Base-by-base conservation (phyloP, 2,888 invertebrate genomes). In the Agrilus cyanescens region DNA sequence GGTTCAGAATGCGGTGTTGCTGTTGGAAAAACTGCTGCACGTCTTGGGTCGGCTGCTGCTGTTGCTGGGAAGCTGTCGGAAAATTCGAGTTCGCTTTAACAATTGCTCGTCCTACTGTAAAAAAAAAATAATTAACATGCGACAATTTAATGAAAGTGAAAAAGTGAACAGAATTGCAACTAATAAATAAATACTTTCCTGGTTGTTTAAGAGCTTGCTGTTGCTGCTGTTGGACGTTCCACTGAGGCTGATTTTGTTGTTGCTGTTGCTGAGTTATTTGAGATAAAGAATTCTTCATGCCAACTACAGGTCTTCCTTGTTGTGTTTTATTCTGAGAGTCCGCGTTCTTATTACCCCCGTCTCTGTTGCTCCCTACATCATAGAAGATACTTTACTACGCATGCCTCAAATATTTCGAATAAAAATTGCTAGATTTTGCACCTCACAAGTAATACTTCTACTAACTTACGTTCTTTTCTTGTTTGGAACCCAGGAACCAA, bases 271-370 rank as follows among this genome's bases (percentile, higher is more conserved):
- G 53, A 29, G 50, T 58, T 40, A 53, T 58, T 20, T 30, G 52
- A 48, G 54, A 61, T 14, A 50, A 54, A 46, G 49, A 57, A 4
- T 54, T 50, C 34, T 63, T 59, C 56, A 65, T 61, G 1, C 65
- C 65, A n/a, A 63, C 66, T 13, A 67, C 49, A 1, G 66, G 57
- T 30, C 66, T 56, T 12, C 67, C 67, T 43, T 59, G 63, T 16
- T 56, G 61, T 34, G 57, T 43, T 54, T 56, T 40, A 25, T 36
- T 69, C 51, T 84, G 82, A 60, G 84, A 83, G 56, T 85, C 85
- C 2, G 85, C 85, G 12, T 87, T 87, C 86, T 89, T 88, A 69
- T 89, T 89, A 47, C 25, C 25, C 10, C 87, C 78, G 57, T 45
- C 41, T 32, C 46, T 46, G 20, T 33, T 32, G 20, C 56, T 57